Evolutionary conservation across 2,113 vertebrate genomes (phyloP), one percentile per base, ranked within the genome.

Genomic region (Typhlomys cinereus): DNA sequence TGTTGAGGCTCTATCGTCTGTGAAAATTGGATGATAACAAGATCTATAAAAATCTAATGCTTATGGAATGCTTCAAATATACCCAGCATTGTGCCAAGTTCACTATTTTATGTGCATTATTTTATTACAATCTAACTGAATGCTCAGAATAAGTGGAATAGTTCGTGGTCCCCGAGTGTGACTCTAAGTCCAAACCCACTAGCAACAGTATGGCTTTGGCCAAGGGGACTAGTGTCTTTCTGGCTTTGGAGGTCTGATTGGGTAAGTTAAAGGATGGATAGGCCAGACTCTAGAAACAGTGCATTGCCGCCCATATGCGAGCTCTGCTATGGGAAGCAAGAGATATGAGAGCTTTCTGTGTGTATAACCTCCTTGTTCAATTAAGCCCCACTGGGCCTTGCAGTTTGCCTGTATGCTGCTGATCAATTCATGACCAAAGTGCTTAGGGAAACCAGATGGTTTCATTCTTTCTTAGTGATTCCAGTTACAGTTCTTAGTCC

Each of bases 31-130:
- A 29, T 87, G 57, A 41, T 80, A 61, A 50, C n/a, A 82, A 10
- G 52, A 48, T 69, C 46, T 36, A 10, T 34, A 23, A 70, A 71
- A 44, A 44, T 59, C n/a, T 39, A 85, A 50, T 69, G 34, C n/a
- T 79, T 50, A 31, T 21, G n/a, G 52, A 69, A 18, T 27, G 61
- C 46, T 85, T 70, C 91, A 87, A 54, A 52, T 76, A 13, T 76
- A 46, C 31, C 41, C 78, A 69, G 54, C 2, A 3, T 12, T 50
- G 5, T 48, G 27, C 54, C 71, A 46, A 81, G n/a, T 81, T 23
- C 52, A 31, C 69, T 39, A 89, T 39, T 52, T 75, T 64, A 34
- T 4, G 2, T 76, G 18, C 64, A 61, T 61, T 67, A 25, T 52
- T 90, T 70, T 54, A 17, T 80, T 70, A 80, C 75, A 64, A 44